Conservation (phyloP, 1,140 invertebrate genomes). For the Aphelenchoides fujianensis region DNA sequence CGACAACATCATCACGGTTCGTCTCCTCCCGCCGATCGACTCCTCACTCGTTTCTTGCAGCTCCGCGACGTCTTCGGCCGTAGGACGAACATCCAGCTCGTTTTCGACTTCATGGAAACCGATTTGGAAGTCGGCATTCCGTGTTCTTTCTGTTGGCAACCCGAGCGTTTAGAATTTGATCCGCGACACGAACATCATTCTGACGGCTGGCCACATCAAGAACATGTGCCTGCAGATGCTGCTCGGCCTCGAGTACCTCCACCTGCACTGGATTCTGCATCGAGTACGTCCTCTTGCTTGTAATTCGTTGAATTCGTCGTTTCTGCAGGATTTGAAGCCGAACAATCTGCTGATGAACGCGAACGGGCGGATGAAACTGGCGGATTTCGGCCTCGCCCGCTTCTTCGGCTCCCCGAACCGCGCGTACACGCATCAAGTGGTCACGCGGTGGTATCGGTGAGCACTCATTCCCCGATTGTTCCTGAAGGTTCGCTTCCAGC, state of each 20-base stretch:
- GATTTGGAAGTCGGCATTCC: slow-evolving; percentile 91
- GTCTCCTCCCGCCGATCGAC: slow-evolving; percentile 31
- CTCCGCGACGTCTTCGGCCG: slow-evolving; percentile 90
- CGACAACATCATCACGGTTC: slow-evolving; percentile 84
- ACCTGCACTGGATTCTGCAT: slow-evolving; percentile 93
- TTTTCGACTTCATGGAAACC: slow-evolving; percentile 99
- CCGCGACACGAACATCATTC: slow-evolving; percentile 73
- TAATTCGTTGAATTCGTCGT: slow-evolving; percentile 25
- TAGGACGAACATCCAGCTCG: slow-evolving; percentile 94
- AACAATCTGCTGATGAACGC: slow-evolving; percentile 94
- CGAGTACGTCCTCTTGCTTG: slow-evolving; percentile 67
- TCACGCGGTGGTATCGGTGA: slow-evolving; percentile 71
- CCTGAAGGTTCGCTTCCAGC: slow-evolving; percentile 66
- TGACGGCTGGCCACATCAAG: slow-evolving; percentile 89
- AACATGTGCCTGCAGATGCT: slow-evolving; percentile 91
- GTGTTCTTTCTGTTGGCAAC: not conserved
- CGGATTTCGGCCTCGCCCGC: slow-evolving; percentile 97
- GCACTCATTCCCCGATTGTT: not conserved
- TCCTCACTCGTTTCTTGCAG: slow-evolving; percentile 56
- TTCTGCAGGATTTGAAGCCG: slow-evolving; percentile 84
- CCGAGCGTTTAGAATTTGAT: slow-evolving; percentile 65
- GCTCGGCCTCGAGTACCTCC: slow-evolving; percentile 89
- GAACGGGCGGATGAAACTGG: slow-evolving; percentile 87
- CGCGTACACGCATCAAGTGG: slow-evolving; percentile 96
- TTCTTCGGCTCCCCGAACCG: slow-evolving; percentile 92